These are phyloP conservation scores for Coregonus ussuriensis DNA, from an alignment of 2,797 vertebrate species.

Conservation along the genomic window DNA sequence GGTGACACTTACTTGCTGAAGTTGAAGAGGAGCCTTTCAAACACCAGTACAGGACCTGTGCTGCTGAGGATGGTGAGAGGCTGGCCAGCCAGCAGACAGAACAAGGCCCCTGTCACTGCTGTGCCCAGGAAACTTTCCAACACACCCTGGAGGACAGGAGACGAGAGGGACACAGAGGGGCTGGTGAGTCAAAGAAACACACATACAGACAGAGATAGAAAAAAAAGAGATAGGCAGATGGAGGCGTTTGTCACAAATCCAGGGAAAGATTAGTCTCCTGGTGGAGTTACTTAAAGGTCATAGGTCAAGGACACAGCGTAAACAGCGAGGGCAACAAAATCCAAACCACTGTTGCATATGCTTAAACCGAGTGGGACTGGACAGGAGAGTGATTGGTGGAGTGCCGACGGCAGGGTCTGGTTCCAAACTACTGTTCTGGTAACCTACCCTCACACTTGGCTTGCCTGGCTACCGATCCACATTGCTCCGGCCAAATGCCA, in stretches of 20 bases:
- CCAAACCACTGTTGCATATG: not conserved
- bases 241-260: not conserved
- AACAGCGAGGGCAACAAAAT: not conserved
- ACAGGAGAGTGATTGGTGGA: not conserved
- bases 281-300: not conserved
- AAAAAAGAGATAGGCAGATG: not conserved
- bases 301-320: not conserved
- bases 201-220: slow-evolving; percentile 4
- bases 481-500: no score
- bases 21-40: slow-evolving; percentile 93
- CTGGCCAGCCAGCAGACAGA: slow-evolving; percentile 93
- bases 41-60: slow-evolving; percentile 95
- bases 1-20: slow-evolving; percentile 90
- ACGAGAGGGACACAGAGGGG: not conserved
- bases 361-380: not conserved
- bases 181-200: not conserved
- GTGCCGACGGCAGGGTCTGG: not conserved
- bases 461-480: no score
- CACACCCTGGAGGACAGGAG: slow-evolving; percentile 72
- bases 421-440: not conserved
- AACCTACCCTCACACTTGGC: no score
- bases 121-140: slow-evolving; percentile 96
- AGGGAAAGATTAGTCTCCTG: not conserved
- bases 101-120: slow-evolving; percentile 85
- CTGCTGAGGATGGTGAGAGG: slow-evolving; percentile 97